phyloP scores from a whole-genome alignment of 2,113 vertebrate species.

The Struthidea cinerea region DNA sequence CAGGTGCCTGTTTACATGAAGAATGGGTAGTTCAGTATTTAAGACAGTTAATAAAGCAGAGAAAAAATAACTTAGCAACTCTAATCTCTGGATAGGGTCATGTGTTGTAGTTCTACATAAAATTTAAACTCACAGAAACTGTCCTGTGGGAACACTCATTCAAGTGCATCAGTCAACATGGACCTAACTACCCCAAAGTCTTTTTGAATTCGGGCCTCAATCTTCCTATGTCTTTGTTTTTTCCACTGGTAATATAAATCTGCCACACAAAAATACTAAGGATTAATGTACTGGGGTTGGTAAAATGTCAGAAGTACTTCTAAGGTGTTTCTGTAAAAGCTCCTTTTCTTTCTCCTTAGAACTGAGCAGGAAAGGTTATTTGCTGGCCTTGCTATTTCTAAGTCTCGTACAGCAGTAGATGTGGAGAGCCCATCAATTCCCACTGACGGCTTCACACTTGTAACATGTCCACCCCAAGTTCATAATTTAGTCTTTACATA shows the following conservation, averaged over 20 bases:
- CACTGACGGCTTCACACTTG: neutral
- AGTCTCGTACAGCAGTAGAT: neutral
- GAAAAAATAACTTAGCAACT: neutral
- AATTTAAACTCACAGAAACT: neutral
- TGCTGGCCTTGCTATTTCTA: neutral
- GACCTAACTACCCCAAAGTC: neutral
- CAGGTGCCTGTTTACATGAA: neutral
- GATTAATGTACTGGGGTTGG: neutral
- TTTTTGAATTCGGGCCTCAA: neutral
- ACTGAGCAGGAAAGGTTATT: neutral
- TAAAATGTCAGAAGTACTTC: neutral
- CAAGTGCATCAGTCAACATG: neutral
- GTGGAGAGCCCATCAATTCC: neutral
- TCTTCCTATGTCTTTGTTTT: neutral
- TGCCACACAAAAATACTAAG: neutral
- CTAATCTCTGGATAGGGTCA: neutral
- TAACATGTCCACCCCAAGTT: neutral
- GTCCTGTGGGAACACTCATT: neutral
- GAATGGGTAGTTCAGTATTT: neutral
- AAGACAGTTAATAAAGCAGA: neutral
- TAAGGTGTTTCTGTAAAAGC: neutral
- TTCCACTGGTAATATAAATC: neutral
- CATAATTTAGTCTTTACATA: neutral
- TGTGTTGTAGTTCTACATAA: neutral
- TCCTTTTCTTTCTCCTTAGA: neutral